Evolutionary conservation across 2,888 invertebrate genomes (phyloP).

Genomic region (Pediacus dermestoides): DNA sequence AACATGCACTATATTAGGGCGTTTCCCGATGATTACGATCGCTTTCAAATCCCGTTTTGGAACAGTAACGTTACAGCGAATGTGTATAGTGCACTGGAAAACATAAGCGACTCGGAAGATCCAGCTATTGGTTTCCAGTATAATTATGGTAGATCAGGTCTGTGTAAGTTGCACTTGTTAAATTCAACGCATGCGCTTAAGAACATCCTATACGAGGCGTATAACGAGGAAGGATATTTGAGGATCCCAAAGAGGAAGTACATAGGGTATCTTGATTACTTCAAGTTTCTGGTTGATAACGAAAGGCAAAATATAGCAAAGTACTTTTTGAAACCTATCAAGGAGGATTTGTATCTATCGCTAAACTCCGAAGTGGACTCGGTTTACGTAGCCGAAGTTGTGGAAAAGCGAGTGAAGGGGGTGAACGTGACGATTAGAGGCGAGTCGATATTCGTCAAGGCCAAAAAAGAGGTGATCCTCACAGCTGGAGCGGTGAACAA

Average conservation of each 20-base stretch:
- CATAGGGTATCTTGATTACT: conserved; percentile 22
- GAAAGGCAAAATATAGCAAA: conserved; percentile 54
- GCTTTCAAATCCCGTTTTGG: conserved; percentile 36
- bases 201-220: conserved; percentile 57
- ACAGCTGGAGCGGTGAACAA: conserved; percentile 64
- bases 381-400: conserved; percentile 58
- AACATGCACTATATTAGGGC: conserved; percentile 47
- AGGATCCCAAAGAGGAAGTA: conserved; percentile 49
- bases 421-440: conserved; percentile 27
- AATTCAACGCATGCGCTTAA: conserved; percentile 18
- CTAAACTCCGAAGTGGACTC: conserved; percentile 69
- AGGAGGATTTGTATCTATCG: conserved; percentile 72
- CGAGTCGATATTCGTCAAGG: conserved; percentile 32
- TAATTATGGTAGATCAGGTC: conserved; percentile 19
- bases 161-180: conserved; percentile 18
- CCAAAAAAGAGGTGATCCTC: conserved; percentile 57
- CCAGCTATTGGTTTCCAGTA: conserved; percentile 4
- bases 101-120: conserved; percentile 12
- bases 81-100: conserved; percentile 73
- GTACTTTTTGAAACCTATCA: conserved; percentile 74
- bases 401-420: conserved; percentile 52
- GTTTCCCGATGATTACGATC: conserved; percentile 17
- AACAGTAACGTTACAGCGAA: conserved; percentile 67
- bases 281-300: conserved; percentile 22
- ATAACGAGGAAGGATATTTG: conserved; percentile 79